These are phyloP conservation scores for Scytalopus superciliaris DNA, from an alignment of 2,113 vertebrate genomes.

Conservation along the genomic window DNA sequence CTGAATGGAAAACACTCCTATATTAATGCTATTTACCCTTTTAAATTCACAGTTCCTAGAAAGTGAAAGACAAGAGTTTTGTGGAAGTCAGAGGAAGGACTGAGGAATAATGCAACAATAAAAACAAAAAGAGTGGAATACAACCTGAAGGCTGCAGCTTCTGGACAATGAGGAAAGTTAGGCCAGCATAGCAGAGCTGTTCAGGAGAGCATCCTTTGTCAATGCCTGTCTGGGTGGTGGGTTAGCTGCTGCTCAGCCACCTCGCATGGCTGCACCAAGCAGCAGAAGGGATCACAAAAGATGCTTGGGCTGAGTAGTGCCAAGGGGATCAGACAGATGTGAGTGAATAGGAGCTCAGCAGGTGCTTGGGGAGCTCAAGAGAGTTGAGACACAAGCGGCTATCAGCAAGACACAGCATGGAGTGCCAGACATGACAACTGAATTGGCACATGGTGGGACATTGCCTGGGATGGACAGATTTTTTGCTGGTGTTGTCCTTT, in stretches of 20 bases:
- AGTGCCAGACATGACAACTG: conserved; percentile 10
- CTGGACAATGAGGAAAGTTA: background rate
- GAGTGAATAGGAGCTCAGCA: background rate
- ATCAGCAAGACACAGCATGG: background rate
- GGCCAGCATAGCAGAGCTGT: background rate
- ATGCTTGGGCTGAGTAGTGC: background rate
- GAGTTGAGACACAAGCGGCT: conserved; percentile 11
- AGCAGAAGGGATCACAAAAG: background rate
- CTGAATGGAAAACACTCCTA: background rate
- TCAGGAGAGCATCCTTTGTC: background rate
- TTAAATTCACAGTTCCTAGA: background rate
- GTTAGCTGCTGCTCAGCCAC: background rate
- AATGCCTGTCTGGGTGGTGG: background rate
- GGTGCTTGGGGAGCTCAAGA: background rate
- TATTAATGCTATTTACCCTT: background rate
- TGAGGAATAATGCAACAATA: background rate
- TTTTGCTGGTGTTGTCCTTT: background rate
- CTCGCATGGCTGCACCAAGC: background rate
- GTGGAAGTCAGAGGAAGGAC: background rate
- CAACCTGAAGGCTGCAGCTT: conserved; percentile 25
- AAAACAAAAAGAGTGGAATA: background rate
- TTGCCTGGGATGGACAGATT: background rate
- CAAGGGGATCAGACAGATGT: conserved; percentile 35
- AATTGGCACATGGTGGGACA: background rate
- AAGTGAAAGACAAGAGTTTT: background rate